These are phyloP conservation scores for Hyperopisus bebe DNA, from an alignment of 2,113 vertebrate species.

Conservation along the genomic window DNA sequence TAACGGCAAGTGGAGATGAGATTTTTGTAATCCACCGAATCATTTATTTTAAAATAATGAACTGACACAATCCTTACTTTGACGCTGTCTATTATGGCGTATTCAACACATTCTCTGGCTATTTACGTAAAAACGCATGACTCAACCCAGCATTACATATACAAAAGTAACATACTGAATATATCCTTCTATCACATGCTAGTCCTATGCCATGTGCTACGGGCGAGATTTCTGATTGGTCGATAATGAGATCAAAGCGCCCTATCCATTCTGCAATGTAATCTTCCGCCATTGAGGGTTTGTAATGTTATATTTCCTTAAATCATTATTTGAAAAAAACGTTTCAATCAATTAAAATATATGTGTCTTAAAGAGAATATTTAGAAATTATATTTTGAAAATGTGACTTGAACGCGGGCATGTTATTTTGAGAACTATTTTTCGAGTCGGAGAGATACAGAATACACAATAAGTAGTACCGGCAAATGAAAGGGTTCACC, in stretches of 20 bases:
- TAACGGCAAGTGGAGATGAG: neutral
- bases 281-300: constrained; percentile 5
- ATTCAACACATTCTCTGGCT: neutral
- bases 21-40: neutral
- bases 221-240: constrained; percentile 19
- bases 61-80: neutral
- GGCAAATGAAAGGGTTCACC: constrained; percentile 37
- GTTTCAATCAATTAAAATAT: neutral
- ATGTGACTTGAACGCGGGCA: neutral
- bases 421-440: neutral
- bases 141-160: neutral
- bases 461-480: constrained; percentile 58
- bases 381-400: neutral
- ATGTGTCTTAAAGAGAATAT: neutral
- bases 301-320: neutral
- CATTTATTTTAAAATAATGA: neutral
- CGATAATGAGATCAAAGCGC: neutral
- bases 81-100: neutral
- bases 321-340: neutral
- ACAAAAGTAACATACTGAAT: neutral
- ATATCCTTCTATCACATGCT: constrained; percentile 12
- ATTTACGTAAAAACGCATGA: neutral
- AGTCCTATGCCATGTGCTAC: neutral
- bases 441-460: constrained; percentile 31
- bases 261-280: constrained; percentile 18